Base-by-base conservation (phyloP, 2,888 invertebrate genomes). In the Azorinus chamasolen region DNA sequence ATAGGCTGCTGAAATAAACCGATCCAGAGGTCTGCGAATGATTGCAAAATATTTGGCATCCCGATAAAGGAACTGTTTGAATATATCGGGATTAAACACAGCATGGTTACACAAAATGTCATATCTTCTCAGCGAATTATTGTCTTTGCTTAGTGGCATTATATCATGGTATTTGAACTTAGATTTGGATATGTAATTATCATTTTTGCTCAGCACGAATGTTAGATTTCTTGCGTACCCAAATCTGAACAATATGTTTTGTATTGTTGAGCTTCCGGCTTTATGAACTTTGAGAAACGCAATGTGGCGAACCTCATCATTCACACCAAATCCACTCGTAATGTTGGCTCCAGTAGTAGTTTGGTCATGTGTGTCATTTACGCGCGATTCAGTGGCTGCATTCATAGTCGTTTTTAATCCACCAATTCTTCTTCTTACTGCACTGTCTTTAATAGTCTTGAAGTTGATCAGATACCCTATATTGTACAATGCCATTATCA, bases 81-180 rank as follows among this genome's bases (percentile, higher is more conserved):
- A 84, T 1, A 65, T 58, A 0, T 45, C 20, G 0, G 63, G 53
- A 18, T 85, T 68, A 63, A 84, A 88, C 3, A 87, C 55, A 46
- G 87, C 85, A 66, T 87, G 88, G 66, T 79, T 80, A 63, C 87
- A 87, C 22, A 84, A 57, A 10, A 88, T 70, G 41, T 88, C 87
- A 55, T 74, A 85, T 14, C 58, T 76, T n/a, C n/a, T n/a, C n/a
- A n/a, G n/a, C n/a, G n/a, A n/a, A n/a, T n/a, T n/a, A n/a, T 58
- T 64, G 12, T 70, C 79, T 8, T 27, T 32, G 0, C 82, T 80
- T 1, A 77, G 68, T 0, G 85, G 77, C 10, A 85, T 53, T 8
- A 83, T 63, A 43, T 84, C 80, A 59, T 32, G 0, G 69, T 75
- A 0, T 84, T 10, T 6, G 79, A 54, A 41, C 73, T 65, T 18